phyloP scores from a whole-genome alignment of 2,888 invertebrate genomes.

The Xanthia togata region DNA sequence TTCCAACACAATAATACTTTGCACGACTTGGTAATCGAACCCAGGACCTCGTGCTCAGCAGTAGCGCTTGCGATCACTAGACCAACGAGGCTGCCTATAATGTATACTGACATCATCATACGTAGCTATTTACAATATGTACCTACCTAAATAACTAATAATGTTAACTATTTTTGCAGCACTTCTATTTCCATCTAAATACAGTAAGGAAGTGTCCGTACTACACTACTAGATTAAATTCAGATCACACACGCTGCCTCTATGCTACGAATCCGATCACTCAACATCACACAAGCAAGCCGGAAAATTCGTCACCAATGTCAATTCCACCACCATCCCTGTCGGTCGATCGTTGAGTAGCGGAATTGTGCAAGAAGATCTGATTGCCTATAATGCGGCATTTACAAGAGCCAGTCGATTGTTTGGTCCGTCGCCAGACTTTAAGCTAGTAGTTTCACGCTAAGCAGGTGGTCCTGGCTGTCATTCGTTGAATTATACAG shows the following conservation, averaged over 20 bases:
- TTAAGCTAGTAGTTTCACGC: too few species aligned
- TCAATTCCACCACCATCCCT: not conserved
- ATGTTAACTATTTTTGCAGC: not conserved
- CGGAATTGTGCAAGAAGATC: not conserved
- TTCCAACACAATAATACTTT: too few species aligned
- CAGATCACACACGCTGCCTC: not conserved
- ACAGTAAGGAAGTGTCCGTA: not conserved
- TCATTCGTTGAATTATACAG: too few species aligned
- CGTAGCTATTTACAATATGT: too few species aligned
- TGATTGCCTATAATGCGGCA: not conserved
- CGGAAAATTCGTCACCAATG: slow-evolving; percentile 16
- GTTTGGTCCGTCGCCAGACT: too few species aligned
- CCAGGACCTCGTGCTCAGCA: too few species aligned
- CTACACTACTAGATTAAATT: not conserved
- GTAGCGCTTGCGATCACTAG: too few species aligned
- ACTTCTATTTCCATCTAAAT: not conserved
- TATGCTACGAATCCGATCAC: slow-evolving; percentile 5
- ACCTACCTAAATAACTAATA: not conserved
- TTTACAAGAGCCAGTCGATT: not conserved
- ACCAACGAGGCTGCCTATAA: too few species aligned
- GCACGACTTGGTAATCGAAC: too few species aligned
- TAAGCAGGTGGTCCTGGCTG: too few species aligned
- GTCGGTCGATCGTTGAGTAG: not conserved
- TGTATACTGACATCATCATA: too few species aligned
- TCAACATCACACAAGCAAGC: not conserved